Percentiles rank a stretch among this genome's conserved stretches.
Evolutionary conservation across 2,888 invertebrate species (phyloP).

Genomic region (Dione vanillae): DNA sequence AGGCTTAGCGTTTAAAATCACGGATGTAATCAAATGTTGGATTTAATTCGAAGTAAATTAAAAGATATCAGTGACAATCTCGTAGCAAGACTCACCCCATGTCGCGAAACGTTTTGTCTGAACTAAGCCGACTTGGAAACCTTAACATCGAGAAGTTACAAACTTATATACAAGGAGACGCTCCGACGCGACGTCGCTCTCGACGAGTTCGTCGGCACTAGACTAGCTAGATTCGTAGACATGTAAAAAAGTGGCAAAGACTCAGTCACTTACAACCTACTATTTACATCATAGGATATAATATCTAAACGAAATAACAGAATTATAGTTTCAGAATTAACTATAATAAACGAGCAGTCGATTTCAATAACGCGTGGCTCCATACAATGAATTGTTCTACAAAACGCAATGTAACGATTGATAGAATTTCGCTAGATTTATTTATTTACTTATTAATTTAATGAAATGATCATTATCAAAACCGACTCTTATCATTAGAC

Average conservation of each 20-base stretch:
- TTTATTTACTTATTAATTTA: conserved; percentile 10
- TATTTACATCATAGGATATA: conserved; percentile 69
- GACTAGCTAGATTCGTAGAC: conserved; percentile 69
- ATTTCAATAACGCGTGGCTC: conserved; percentile 31
- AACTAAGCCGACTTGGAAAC: conserved; percentile 51
- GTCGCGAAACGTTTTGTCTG: not conserved
- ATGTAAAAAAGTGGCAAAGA: conserved; percentile 83
- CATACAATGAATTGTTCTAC: conserved; percentile 10
- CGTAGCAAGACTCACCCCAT: conserved; percentile 16
- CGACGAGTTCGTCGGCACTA: conserved; percentile 49
- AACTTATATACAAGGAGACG: conserved; percentile 68
- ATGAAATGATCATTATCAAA: conserved; percentile 29
- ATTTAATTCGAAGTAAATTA: not conserved
- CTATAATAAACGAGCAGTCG: conserved; percentile 33
- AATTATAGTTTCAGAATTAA: conserved; percentile 44
- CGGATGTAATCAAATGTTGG: too few species aligned
- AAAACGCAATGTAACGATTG: conserved; percentile 16
- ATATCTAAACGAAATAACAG: conserved; percentile 45
- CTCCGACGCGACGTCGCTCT: conserved; percentile 54
- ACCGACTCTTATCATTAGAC: conserved; percentile 31
- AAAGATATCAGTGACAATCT: not conserved
- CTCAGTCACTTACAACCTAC: conserved; percentile 77
- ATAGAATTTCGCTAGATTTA: conserved; percentile 19
- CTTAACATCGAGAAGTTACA: conserved; percentile 68
- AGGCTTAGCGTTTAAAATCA: too few species aligned